A percentile compares a stretch with the other conserved stretches of the same genome.
phyloP scores from a whole-genome alignment of 2,113 vertebrate genomes.

The Pseudorasbora parva region DNA sequence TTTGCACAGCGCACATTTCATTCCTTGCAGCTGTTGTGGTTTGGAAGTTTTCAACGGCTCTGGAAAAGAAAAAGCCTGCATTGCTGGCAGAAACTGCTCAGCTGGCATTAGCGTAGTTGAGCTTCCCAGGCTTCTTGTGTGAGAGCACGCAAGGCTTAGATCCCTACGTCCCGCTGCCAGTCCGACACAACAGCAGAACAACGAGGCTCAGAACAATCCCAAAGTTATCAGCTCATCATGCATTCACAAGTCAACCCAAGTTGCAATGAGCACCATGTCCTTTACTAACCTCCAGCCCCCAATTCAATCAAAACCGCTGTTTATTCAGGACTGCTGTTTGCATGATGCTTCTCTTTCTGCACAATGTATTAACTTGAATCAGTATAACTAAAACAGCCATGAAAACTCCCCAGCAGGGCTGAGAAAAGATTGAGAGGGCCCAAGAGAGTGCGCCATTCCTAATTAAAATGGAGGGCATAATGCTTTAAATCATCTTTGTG shows the following conservation, averaged over 20 bases:
- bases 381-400: conserved; percentile 60
- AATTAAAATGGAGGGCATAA: conserved; percentile 62
- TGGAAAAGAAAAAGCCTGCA: conserved; percentile 14
- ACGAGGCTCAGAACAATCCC: conserved; percentile 25
- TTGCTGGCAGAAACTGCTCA: conserved; percentile 39
- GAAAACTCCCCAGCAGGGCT: conserved; percentile 49
- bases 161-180: conserved; percentile 13
- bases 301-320: conserved; percentile 8
- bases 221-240: conserved; percentile 30
- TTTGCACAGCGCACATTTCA: not conserved
- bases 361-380: conserved; percentile 59
- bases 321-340: not conserved
- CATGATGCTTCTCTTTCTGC: conserved; percentile 35
- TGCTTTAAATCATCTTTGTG: conserved; percentile 43
- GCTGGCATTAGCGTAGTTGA: conserved; percentile 28
- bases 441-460: conserved; percentile 44
- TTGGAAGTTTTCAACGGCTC: conserved; percentile 19
- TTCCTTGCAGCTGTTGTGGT: conserved; percentile 12
- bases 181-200: conserved; percentile 31
- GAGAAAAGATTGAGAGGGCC: conserved; percentile 47
- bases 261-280: conserved; percentile 7
- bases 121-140: conserved; percentile 32
- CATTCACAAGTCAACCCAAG: conserved; percentile 32
- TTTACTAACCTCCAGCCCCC: conserved; percentile 29
- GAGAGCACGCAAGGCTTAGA: conserved; percentile 13